Evolutionary conservation across 1,140 invertebrate species (phyloP).

Genomic region (Penaeus chinensis): DNA sequence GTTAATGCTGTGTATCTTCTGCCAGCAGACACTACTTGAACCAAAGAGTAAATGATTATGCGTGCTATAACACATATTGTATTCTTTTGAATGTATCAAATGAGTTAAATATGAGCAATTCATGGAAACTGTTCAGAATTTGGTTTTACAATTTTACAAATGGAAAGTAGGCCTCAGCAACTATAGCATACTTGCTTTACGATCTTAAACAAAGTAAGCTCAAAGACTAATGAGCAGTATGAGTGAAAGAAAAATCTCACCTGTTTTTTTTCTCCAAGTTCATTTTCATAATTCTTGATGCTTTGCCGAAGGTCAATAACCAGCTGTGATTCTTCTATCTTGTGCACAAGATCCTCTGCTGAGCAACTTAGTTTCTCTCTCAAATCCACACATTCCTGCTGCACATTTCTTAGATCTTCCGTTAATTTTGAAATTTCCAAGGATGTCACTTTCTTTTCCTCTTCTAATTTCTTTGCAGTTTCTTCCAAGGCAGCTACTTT

Average conservation of each 20-base stretch:
- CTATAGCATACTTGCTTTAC: too few species aligned
- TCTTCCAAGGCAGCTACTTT: constrained; percentile 22
- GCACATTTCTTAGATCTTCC: background rate
- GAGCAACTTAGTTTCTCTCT: background rate
- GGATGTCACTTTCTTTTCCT: background rate
- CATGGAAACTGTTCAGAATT: too few species aligned
- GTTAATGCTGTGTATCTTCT: too few species aligned
- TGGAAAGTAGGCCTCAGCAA: too few species aligned
- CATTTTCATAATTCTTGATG: constrained; percentile 39
- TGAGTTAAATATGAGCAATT: too few species aligned
- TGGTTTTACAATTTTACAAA: too few species aligned
- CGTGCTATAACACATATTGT: too few species aligned
- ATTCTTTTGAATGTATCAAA: too few species aligned
- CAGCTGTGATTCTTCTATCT: constrained; percentile 45
- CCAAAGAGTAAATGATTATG: too few species aligned
- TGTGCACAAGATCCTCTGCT: constrained; percentile 29
- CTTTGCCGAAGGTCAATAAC: constrained; percentile 21
- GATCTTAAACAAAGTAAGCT: too few species aligned
- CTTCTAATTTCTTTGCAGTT: background rate
- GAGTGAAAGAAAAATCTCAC: background rate
- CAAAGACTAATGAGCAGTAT: too few species aligned
- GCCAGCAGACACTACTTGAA: too few species aligned
- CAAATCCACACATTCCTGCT: constrained; percentile 9
- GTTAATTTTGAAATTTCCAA: background rate
- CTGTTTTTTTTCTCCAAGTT: constrained; percentile 50